These are phyloP conservation scores for Eulemur mongoz DNA, from an alignment of 2,797 vertebrate species.

Conservation along the genomic window DNA sequence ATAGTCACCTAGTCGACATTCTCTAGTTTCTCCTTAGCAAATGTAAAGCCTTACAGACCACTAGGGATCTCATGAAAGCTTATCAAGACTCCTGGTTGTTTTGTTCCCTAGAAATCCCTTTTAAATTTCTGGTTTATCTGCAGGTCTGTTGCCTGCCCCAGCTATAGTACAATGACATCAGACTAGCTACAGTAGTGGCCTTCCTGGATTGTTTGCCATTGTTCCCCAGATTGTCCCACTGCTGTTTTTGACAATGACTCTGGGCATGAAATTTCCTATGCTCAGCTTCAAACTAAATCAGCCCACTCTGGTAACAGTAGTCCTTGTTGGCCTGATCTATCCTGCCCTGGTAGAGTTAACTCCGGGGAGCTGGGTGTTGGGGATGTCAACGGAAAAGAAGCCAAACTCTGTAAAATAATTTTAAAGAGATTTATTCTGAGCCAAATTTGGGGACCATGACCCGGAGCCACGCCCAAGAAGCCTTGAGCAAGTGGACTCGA, in stretches of 20 bases:
- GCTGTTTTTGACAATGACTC: not conserved
- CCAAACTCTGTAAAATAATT: too few relatives aligned
- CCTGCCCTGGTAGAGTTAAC: not conserved
- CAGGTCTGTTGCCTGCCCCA: not conserved
- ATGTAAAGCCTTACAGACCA: not conserved
- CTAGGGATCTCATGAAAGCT: not conserved
- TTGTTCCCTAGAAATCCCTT: slow-evolving; percentile 2
- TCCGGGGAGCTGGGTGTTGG: not conserved
- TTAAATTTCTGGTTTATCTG: not conserved
- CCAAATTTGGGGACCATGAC: too few relatives aligned
- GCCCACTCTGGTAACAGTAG: not conserved
- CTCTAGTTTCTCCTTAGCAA: not conserved
- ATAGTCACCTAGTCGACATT: not conserved
- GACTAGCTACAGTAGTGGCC: not conserved
- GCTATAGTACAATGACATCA: not conserved
- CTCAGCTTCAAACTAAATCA: slow-evolving; percentile 29
- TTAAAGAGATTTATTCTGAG: too few relatives aligned
- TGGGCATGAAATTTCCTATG: not conserved
- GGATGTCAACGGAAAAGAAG: too few relatives aligned
- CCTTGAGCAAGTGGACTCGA: too few relatives aligned
- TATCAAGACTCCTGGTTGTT: not conserved
- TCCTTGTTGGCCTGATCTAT: not conserved
- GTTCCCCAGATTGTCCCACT: not conserved
- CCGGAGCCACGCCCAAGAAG: too few relatives aligned
- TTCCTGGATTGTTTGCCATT: slow-evolving; percentile 14